Evolutionary conservation across 1,140 invertebrate species (phyloP).

Genomic region (Bombus cullumanus): DNA sequence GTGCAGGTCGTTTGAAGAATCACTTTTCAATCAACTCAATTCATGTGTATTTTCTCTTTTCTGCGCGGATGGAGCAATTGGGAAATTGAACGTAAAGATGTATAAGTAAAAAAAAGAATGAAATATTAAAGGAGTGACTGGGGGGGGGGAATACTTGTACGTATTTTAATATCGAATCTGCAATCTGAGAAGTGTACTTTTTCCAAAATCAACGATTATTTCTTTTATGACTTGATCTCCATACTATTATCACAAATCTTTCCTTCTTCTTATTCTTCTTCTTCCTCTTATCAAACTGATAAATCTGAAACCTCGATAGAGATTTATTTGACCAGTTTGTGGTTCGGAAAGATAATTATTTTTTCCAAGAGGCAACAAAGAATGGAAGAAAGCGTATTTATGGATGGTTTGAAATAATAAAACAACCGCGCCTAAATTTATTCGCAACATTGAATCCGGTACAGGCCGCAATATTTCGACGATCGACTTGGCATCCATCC

Average conservation of each 20-base stretch:
- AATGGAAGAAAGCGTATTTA: not conserved
- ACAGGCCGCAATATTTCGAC: constrained; percentile 35
- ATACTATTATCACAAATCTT: not conserved
- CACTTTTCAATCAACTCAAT: not conserved
- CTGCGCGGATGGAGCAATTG: not conserved
- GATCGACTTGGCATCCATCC: constrained; percentile 61
- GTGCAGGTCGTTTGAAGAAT: not conserved
- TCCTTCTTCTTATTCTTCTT: not conserved
- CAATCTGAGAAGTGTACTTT: not conserved
- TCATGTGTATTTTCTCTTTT: not conserved
- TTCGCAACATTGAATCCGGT: constrained; percentile 21
- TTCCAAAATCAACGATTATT: not conserved
- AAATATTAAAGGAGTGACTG: not conserved
- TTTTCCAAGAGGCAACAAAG: not conserved
- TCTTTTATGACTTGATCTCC: not conserved
- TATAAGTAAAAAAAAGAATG: no score
- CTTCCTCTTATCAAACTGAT: not conserved
- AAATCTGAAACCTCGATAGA: no score
- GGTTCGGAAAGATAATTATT: not conserved
- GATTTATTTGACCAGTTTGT: no score
- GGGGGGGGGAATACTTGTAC: no score
- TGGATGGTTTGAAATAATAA: constrained; percentile 12
- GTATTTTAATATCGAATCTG: not conserved
- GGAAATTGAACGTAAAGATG: not conserved
- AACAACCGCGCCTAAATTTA: constrained; percentile 28